Conservation (phyloP, 2,888 invertebrate genomes). For the Nomada fabriciana region DNA sequence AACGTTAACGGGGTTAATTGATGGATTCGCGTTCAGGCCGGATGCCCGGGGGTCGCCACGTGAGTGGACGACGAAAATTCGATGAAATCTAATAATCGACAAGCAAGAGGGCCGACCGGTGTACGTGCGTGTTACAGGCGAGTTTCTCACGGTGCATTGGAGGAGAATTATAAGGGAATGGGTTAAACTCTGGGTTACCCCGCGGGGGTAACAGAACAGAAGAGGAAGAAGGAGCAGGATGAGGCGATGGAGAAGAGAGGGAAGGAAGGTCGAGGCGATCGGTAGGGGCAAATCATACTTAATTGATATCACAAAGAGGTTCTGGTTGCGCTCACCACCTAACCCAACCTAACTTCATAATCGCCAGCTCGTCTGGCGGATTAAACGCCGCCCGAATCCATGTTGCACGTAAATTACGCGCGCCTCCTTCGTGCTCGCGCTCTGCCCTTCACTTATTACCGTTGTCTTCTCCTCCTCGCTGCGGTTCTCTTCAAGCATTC, state of each 20-base stretch:
- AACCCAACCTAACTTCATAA: conserved; percentile 80
- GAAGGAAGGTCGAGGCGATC: conserved; percentile 31
- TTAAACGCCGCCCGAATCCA: conserved; percentile 79
- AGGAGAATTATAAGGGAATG: conserved; percentile 82
- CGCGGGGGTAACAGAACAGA: conserved; percentile 58
- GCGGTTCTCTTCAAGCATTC: conserved; percentile 39
- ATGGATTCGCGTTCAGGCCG: conserved; percentile 57
- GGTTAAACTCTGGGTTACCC: conserved; percentile 78
- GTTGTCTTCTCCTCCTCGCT: conserved; percentile 68
- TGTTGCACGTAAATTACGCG: conserved; percentile 79
- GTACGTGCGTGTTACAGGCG: conserved; percentile 80
- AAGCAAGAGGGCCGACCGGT: conserved; percentile 12
- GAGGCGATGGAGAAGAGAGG: conserved; percentile 29
- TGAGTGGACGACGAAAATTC: conserved; percentile 69
- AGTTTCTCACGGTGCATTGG: conserved; percentile 84
- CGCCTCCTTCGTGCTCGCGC: conserved; percentile 60
- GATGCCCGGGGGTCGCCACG: conserved; percentile 43
- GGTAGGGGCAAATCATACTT: conserved; percentile 79
- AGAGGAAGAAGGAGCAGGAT: conserved; percentile 37
- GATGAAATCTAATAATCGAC: conserved; percentile 77
- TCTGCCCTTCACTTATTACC: conserved; percentile 73
- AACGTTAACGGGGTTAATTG: conserved; percentile 69
- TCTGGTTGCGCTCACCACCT: conserved; percentile 74
- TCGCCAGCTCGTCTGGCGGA: conserved; percentile 76
- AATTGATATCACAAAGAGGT: conserved; percentile 82